These are phyloP conservation scores for Poeciliopsis turrubarensis DNA, from an alignment of 2,113 vertebrate species.

Conservation along the genomic window DNA sequence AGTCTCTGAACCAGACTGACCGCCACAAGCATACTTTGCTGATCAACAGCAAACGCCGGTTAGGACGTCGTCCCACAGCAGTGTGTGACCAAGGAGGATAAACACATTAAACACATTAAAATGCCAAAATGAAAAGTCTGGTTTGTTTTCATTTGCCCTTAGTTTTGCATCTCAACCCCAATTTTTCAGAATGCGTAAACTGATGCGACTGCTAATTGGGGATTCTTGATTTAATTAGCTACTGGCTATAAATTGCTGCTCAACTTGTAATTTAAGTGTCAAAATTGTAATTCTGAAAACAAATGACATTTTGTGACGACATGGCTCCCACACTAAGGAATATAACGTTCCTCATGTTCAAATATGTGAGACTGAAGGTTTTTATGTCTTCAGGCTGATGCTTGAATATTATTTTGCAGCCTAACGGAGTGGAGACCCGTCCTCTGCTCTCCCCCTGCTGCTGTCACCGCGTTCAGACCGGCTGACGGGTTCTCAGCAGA, in stretches of 20 bases:
- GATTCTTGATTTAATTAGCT: neutral
- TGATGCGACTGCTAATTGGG: neutral
- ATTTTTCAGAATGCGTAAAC: neutral
- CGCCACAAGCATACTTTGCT: too few species aligned
- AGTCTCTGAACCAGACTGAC: too few species aligned
- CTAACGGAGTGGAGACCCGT: neutral
- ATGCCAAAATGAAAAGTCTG: too few species aligned
- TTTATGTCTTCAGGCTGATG: neutral
- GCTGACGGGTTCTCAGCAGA: conserved; percentile 18
- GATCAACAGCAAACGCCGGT: too few species aligned
- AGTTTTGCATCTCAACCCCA: too few species aligned
- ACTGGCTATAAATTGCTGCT: neutral
- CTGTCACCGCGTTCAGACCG: conserved; percentile 29
- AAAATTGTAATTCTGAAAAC: neutral
- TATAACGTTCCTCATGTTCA: neutral
- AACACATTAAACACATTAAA: too few species aligned
- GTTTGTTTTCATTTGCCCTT: too few species aligned
- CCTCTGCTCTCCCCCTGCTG: conserved; percentile 3
- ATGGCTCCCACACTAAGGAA: neutral
- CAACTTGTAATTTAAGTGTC: neutral
- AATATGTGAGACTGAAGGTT: too few species aligned
- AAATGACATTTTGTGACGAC: too few species aligned
- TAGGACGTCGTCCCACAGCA: too few species aligned
- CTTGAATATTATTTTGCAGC: neutral
- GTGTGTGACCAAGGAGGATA: neutral